Conservation (phyloP, 1,140 invertebrate species). For the Calephelis nemesis region DNA sequence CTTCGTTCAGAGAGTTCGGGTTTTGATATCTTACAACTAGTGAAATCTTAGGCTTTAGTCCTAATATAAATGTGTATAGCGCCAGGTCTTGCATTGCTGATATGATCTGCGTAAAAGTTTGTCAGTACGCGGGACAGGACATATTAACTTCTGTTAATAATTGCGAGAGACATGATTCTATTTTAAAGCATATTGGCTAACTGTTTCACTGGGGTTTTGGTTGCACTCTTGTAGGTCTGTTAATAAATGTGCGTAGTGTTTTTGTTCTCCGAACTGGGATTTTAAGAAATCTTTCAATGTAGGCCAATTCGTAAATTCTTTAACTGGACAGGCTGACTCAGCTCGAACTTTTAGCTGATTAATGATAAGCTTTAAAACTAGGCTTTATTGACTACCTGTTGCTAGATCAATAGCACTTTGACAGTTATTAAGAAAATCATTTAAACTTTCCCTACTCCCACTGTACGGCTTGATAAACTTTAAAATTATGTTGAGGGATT, state of each 20-base stretch:
- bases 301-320: background rate
- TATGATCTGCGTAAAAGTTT: background rate
- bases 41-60: conserved; percentile 23
- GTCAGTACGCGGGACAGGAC: background rate
- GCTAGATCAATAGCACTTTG: background rate
- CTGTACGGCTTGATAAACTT: background rate
- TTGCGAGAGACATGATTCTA: background rate
- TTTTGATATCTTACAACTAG: conserved; percentile 23
- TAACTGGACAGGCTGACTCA: background rate
- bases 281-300: background rate
- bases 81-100: conserved; percentile 23
- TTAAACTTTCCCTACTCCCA: background rate
- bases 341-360: background rate
- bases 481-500: background rate
- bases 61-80: conserved; percentile 25
- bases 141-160: background rate
- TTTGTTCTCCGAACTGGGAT: background rate
- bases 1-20: conserved; percentile 24
- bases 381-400: background rate
- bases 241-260: too few species aligned
- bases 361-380: background rate
- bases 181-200: background rate
- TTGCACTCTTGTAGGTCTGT: background rate
- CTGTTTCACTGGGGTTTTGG: background rate
- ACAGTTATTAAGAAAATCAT: background rate